Conservation (phyloP, 2,888 invertebrate species). For the Drosophila multiciliata region DNA sequence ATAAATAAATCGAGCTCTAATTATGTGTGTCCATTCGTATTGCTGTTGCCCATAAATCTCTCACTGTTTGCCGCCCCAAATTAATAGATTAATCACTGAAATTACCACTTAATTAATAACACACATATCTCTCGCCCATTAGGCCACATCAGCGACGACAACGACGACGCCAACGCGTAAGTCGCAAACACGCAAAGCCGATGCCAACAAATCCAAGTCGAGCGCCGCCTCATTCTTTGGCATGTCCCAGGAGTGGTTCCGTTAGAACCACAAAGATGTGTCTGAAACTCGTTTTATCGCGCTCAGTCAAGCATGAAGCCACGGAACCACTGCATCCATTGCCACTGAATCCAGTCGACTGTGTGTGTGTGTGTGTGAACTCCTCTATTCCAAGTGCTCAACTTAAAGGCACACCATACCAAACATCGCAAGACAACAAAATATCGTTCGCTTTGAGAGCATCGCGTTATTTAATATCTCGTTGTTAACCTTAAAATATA, state of each 20-base stretch:
- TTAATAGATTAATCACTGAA: slow-evolving; percentile 77
- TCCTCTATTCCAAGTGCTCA: slow-evolving; percentile 48
- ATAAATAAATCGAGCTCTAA: slow-evolving; percentile 64
- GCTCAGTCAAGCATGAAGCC: slow-evolving; percentile 33
- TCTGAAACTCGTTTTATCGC: slow-evolving; percentile 15
- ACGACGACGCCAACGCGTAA: slow-evolving; percentile 72
- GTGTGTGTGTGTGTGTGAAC: slow-evolving; percentile 17
- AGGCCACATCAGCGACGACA: slow-evolving; percentile 24
- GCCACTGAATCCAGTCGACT: slow-evolving; percentile 28
- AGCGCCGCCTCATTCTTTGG: slow-evolving; percentile 93
- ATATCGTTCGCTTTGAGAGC: slow-evolving; percentile 14
- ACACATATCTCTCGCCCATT: slow-evolving; percentile 41
- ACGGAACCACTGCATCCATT: slow-evolving; percentile 22
- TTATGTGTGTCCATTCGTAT: slow-evolving; percentile 59
- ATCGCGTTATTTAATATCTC: slow-evolving; percentile 26
- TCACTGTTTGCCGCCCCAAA: slow-evolving; percentile 54
- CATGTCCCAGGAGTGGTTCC: slow-evolving; percentile 94
- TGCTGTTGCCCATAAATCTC: slow-evolving; percentile 59
- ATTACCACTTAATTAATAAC: slow-evolving; percentile 78
- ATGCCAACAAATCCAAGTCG: slow-evolving; percentile 86
- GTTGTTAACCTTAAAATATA: slow-evolving; percentile 40
- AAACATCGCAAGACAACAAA: slow-evolving; percentile 14
- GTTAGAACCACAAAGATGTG: slow-evolving; percentile 81
- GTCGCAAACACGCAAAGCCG: slow-evolving; percentile 63
- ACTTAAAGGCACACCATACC: slow-evolving; percentile 18